Conservation (phyloP, 2,113 vertebrate species). For the Telmatochromis brichardi region DNA sequence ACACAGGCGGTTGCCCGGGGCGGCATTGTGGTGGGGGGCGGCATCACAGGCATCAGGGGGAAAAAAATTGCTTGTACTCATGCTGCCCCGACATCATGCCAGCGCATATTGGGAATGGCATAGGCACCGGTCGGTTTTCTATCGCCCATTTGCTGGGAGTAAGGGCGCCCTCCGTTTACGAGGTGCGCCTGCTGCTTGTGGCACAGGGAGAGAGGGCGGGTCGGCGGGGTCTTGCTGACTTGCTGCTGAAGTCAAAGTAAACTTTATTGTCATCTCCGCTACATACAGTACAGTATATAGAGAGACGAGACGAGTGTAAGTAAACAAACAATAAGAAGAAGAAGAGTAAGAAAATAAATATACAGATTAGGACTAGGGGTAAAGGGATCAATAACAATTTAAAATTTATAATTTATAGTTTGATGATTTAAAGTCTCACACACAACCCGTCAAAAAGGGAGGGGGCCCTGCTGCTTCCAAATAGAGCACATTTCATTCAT, state of each 20-base stretch:
- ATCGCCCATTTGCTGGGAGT: neutral
- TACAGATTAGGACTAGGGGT: accelerated
- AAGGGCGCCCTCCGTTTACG: neutral
- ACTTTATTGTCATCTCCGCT: accelerated
- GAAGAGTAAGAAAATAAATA: too few relatives aligned
- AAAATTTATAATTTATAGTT: too few relatives aligned
- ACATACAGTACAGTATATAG: accelerated
- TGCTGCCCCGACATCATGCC: neutral
- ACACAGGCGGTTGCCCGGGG: accelerated
- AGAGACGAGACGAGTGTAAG: accelerated
- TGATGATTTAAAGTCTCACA: too few relatives aligned
- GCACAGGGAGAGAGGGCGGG: neutral
- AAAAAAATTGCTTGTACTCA: neutral
- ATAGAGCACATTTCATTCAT: accelerated
- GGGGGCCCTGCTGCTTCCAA: too few relatives aligned
- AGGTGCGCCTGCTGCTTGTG: neutral
- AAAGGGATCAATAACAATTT: too few relatives aligned
- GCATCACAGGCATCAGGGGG: neutral
- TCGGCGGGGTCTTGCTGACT: neutral
- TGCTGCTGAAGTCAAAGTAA: too few relatives aligned
- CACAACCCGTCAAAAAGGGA: too few relatives aligned
- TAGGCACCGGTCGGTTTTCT: neutral
- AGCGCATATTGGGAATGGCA: neutral
- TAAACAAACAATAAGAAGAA: too few relatives aligned
- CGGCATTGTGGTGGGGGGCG: accelerated